Evolutionary conservation across 2,113 vertebrate genomes (phyloP), one percentile per base, ranked within the genome.

Genomic region (Hippoglossus stenolepis): DNA sequence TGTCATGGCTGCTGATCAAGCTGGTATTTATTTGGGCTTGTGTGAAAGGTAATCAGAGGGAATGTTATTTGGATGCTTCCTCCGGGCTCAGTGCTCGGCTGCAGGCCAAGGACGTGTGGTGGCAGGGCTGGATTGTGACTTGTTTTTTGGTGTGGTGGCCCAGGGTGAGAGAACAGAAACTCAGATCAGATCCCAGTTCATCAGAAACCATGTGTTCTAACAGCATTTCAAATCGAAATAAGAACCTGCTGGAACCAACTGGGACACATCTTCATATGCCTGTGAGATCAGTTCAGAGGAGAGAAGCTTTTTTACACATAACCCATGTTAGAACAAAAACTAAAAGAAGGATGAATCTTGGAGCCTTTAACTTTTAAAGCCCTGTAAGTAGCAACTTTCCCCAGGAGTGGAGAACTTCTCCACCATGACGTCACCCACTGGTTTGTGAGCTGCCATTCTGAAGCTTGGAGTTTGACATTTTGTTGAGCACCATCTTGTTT

Each of bases 91-190:
- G 63, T 60, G 54, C 54, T 40, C 38, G 77, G 40, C 85, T 64
- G 53, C 67, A 83, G 59, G 89, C 81, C 82, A 89, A 75, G 72
- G 77, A 89, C 31, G 14, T 40, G 24, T 64, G 24, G 69, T 68
- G 65, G 83, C 65, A 76, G 51, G 38, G 26, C 60, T 74, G 71
- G 77, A 84, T 86, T 85, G 73, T 24, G 60, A 80, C 61, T 12
- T n/a, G n/a, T n/a, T n/a, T n/a, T n/a, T 40, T 11, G 18, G 24
- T 45, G 78, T 82, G 74, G 71, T 1, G 11, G n/a, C 4, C 4
- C 26, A 82, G 47, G 26, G 14, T 57, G 62, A 35, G 24, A 80
- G 67, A 72, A 79, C 58, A 74, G 43, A 90, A 71, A 60, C 58
- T 77, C 3, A 20, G 4, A 76, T 75, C 68, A 77, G 18, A 31